Base-by-base conservation (phyloP, 2,113 vertebrate species). In the Nansenia antarctica region DNA sequence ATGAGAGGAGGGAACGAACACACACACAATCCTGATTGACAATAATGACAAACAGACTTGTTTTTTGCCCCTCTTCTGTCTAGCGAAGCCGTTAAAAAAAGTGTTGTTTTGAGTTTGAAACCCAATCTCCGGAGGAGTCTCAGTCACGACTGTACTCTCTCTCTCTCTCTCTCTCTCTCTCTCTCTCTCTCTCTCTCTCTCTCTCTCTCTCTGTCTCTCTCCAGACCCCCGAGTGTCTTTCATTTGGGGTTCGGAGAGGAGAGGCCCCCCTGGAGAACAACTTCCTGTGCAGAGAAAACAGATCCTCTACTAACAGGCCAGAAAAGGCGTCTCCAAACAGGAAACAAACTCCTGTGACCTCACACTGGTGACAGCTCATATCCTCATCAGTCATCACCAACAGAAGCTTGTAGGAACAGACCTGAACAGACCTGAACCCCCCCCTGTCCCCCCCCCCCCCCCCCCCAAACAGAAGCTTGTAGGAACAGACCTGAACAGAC, bases 321-420 rank as follows among this genome's bases (percentile, higher is more conserved):
- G 67, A n/a, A n/a, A n/a, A 34, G 34, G 22, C 55, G 72, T 81
- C 76, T 37, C 64, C 53, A 58, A 27, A 68, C 76, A 65, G 42
- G 61, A 73, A 39, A 0, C 27, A 47, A 24, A 60, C 5, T 62
- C 63, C 39, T 69, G 75, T 61, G 71, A 55, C 65, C 70, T 78
- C 62, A 55, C 14, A 12, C 69, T 57, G 14, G 14, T 47, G 27
- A 72, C 78, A 74, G 81, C 78, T 87, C 81, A 78, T 85, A 82
- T 78, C 63, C 63, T 54, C 65, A 58, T 89, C 84, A 68, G 74
- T 89, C 81, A 71, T 30, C 84, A 77, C 64, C 74, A 66, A 3
- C 55, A 62, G 69, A 70, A 72, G 65, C 81, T 75, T 68, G 76
- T 74, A 71, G 71, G 22, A 55, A n/a, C 49, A 52, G 20, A n/a